Percentiles rank a stretch among this genome's conserved stretches.
These are phyloP conservation scores for Zosterops pallidus DNA, from an alignment of 2,113 vertebrate genomes.

Conservation along the genomic window DNA sequence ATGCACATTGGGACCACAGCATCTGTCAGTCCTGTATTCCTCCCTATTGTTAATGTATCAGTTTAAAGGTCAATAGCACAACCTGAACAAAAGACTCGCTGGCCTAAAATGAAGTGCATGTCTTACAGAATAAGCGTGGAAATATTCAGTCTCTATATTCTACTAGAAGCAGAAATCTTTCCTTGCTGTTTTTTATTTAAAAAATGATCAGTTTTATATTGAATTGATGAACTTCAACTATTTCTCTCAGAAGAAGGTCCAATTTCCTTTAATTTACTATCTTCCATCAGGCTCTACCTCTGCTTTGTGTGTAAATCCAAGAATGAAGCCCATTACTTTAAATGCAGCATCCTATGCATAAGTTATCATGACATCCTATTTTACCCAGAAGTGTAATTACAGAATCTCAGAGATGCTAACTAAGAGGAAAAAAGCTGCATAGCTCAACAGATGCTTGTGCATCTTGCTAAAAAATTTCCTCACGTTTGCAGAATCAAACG, in stretches of 20 bases:
- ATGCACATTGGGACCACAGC: not conserved
- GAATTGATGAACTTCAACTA: not conserved
- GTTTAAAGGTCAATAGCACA: not conserved
- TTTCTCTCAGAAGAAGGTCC: not conserved
- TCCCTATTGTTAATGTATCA: not conserved
- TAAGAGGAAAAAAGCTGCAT: slow-evolving; percentile 50
- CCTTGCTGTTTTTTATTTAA: not conserved
- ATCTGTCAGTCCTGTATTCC: not conserved
- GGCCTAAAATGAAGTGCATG: not conserved
- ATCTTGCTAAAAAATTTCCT: slow-evolving; percentile 43
- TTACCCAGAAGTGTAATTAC: slow-evolving; percentile 55
- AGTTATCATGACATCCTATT: slow-evolving; percentile 33
- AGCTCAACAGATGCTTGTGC: slow-evolving; percentile 52
- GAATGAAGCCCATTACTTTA: not conserved
- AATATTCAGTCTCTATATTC: not conserved
- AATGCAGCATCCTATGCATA: not conserved
- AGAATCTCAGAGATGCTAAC: slow-evolving; percentile 52
- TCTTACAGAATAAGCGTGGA: not conserved
- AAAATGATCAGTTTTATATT: not conserved
- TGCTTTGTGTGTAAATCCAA: not conserved
- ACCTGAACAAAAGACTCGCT: not conserved
- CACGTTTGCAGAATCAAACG: not conserved
- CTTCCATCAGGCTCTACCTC: not conserved
- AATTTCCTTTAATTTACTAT: not conserved
- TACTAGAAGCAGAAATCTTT: not conserved